phyloP scores from a whole-genome alignment of 2,113 vertebrate genomes.

The Toxotes chatareus region DNA sequence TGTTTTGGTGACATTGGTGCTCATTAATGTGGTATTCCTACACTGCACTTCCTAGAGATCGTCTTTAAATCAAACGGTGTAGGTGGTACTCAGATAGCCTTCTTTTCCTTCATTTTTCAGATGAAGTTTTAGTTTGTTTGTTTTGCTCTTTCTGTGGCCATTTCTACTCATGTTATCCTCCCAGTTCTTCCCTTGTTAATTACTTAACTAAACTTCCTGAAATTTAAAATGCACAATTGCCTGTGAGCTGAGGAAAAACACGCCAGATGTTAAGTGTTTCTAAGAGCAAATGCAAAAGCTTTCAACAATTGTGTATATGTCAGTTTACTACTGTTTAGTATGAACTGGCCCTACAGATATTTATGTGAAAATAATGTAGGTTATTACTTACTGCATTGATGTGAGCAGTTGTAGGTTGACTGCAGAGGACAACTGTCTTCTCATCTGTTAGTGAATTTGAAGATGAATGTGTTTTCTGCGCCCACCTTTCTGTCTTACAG shows the following conservation, averaged over 20 bases:
- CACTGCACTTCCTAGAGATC: slow-evolving; percentile 4
- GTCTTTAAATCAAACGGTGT: slow-evolving; percentile 28
- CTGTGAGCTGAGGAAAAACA: not conserved
- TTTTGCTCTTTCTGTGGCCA: slow-evolving; percentile 8
- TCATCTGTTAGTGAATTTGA: slow-evolving; percentile 20
- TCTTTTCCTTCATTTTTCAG: slow-evolving; percentile 1
- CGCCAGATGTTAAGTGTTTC: not conserved
- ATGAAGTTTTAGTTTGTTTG: not conserved
- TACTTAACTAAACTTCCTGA: not conserved
- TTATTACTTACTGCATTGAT: slow-evolving; percentile 1
- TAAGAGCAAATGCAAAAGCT: slow-evolving; percentile 3
- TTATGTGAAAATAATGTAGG: slow-evolving; percentile 11
- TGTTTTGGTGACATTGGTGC: slow-evolving; percentile 26
- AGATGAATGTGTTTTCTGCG: slow-evolving; percentile 24
- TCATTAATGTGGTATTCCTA: slow-evolving; percentile 4
- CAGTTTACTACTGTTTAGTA: not conserved
- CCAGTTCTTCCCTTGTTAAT: not conserved
- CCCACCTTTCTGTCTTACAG: slow-evolving; percentile 83
- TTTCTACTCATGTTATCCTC: not conserved
- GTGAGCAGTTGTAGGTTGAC: slow-evolving; percentile 17
- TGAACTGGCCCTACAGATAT: not conserved
- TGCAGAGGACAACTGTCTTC: slow-evolving; percentile 21
- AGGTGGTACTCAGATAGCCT: slow-evolving; percentile 12
- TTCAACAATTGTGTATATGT: not conserved
- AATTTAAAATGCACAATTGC: not conserved